Percentiles rank a stretch among this genome's conserved stretches.
Conservation (phyloP, 1,140 invertebrate species). For the Heterodera carotae region DNA sequence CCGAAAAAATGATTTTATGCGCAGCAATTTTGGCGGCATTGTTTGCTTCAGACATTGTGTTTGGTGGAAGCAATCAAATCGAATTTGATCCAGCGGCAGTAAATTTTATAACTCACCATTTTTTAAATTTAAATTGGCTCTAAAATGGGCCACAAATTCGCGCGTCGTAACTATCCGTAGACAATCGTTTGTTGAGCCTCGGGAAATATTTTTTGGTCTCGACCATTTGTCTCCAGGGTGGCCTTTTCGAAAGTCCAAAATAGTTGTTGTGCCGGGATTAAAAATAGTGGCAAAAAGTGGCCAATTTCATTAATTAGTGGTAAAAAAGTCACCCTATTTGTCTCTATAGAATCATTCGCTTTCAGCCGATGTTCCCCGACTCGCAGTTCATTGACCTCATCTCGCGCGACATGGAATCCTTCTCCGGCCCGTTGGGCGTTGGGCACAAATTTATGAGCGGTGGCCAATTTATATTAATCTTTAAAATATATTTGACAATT, state of each 20-base stretch:
- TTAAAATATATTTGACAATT: slow-evolving; percentile 5
- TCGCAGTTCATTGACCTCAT: slow-evolving; percentile 63
- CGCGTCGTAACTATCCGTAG: no score
- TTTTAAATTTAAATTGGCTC: neutral
- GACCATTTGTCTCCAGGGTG: no score
- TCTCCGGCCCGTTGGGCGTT: slow-evolving; percentile 55
- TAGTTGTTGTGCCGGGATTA: no score
- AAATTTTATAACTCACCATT: neutral
- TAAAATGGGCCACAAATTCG: no score
- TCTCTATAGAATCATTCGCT: neutral
- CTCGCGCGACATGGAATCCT: slow-evolving; percentile 56
- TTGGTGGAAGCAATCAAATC: neutral
- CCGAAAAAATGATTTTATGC: neutral
- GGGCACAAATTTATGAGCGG: slow-evolving; percentile 64
- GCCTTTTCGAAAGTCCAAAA: no score
- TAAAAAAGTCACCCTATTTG: neutral
- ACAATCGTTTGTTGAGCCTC: no score
- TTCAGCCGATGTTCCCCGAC: slow-evolving; percentile 46
- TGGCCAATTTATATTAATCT: slow-evolving; percentile 27
- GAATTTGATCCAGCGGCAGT: neutral
- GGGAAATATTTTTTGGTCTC: no score
- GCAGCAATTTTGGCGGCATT: neutral
- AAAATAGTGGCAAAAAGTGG: no score
- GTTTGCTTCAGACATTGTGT: neutral
- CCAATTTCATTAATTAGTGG: no score